These are phyloP conservation scores for Drosophila biarmipes DNA, from an alignment of 1,140 invertebrate genomes.

Conservation along the genomic window DNA sequence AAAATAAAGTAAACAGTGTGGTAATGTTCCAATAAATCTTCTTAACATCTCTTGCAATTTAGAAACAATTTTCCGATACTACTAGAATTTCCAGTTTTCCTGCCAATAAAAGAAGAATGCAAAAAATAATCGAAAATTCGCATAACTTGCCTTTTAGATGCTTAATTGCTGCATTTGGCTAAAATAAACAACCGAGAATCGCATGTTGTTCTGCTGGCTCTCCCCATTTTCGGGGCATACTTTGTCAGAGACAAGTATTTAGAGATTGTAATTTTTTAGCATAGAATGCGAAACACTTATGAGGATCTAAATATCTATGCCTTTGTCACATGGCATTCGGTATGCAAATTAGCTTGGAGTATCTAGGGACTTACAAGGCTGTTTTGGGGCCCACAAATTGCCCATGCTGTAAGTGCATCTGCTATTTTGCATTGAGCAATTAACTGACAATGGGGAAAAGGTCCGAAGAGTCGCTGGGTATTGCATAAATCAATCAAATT, in stretches of 20 bases:
- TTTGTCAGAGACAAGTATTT: constrained; percentile 36
- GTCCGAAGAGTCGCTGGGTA: constrained; percentile 40
- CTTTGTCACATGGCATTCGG: too few species aligned
- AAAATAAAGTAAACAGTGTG: constrained; percentile 4
- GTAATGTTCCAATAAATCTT: constrained; percentile 10
- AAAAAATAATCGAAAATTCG: constrained; percentile 2
- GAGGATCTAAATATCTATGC: too few species aligned
- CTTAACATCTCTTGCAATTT: not conserved
- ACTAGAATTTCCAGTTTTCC: constrained; percentile 32
- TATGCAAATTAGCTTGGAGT: constrained; percentile 43
- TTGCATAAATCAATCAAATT: constrained; percentile 84
- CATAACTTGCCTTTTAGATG: constrained; percentile 23
- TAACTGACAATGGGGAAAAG: constrained; percentile 71
- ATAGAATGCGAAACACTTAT: constrained; percentile 3
- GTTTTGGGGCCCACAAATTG: constrained; percentile 26
- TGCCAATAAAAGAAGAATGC: constrained; percentile 2
- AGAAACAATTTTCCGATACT: constrained; percentile 11
- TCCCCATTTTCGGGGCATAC: constrained; percentile 12
- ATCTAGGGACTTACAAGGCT: constrained; percentile 6
- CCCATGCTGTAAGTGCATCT: constrained; percentile 47
- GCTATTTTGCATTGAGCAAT: constrained; percentile 51
- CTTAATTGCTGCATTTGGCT: constrained; percentile 35
- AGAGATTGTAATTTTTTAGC: constrained; percentile 10
- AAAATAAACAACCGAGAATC: constrained; percentile 4
- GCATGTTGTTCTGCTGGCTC: constrained; percentile 3